A percentile compares a stretch with the other conserved stretches of the same genome.
These are phyloP conservation scores for Taenaris catops DNA, from an alignment of 2,888 invertebrate genomes.

Conservation along the genomic window DNA sequence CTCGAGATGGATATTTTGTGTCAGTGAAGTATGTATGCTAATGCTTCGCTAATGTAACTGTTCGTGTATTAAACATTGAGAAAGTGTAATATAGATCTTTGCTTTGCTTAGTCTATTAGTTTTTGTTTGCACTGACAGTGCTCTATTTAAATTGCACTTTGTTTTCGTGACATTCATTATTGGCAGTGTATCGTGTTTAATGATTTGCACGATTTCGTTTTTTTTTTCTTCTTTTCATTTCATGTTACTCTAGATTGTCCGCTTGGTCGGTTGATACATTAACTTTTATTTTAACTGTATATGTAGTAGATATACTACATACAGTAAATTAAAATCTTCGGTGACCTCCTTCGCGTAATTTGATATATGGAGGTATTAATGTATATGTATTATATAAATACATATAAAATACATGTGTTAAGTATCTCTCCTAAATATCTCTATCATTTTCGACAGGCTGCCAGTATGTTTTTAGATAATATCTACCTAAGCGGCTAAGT, in stretches of 20 bases:
- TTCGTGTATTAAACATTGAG: constrained; percentile 18
- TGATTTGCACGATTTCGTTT: constrained; percentile 5
- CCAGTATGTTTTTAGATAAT: no score
- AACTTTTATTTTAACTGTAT: no score
- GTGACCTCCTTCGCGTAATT: no score
- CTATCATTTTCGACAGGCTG: no score
- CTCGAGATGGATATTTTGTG: constrained; percentile 23
- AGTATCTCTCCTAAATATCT: no score
- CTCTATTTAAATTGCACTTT: constrained; percentile 11
- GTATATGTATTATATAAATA: no score
- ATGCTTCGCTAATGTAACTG: constrained; percentile 21
- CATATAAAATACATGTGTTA: no score
- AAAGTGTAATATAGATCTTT: constrained; percentile 19
- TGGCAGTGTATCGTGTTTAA: constrained; percentile 2
- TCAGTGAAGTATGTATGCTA: constrained; percentile 24
- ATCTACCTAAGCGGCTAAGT: no score
- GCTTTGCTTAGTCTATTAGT: constrained; percentile 7
- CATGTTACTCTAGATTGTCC: constrained; percentile 1
- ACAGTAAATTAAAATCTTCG: no score
- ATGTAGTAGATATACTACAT: no score
- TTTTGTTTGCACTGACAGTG: constrained; percentile 8
- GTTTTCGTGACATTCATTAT: constrained; percentile 8
- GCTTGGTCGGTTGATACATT: no score
- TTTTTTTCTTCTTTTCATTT: neutral
- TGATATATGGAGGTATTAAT: no score